Conservation (phyloP, 2,113 vertebrate genomes). For the Ailuropoda melanoleuca region DNA sequence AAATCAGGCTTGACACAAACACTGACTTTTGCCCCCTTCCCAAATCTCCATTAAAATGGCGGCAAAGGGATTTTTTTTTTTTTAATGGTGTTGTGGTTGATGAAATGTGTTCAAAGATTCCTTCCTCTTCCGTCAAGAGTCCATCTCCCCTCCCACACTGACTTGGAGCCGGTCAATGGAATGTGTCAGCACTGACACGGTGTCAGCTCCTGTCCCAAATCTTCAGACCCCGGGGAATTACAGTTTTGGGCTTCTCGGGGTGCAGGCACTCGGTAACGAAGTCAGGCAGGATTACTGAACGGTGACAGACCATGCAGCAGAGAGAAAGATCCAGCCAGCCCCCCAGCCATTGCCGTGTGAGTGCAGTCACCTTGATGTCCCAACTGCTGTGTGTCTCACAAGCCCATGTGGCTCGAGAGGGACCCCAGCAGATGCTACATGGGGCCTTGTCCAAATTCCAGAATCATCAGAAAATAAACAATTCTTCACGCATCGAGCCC, state of each 20-base stretch:
- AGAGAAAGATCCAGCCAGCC: neutral
- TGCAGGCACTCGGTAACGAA: neutral
- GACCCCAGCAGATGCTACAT: neutral
- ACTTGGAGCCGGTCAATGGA: neutral
- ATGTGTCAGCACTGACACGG: neutral
- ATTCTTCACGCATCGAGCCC: neutral
- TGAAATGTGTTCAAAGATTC: neutral
- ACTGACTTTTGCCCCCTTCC: neutral
- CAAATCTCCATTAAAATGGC: neutral
- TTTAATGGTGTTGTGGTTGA: neutral
- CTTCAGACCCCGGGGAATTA: no score
- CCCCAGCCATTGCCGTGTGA: neutral
- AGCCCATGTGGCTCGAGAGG: neutral
- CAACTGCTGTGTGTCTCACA: neutral
- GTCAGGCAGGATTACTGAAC: neutral
- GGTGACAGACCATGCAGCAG: neutral
- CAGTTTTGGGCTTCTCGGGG: neutral
- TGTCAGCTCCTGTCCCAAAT: neutral
- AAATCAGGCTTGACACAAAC: neutral
- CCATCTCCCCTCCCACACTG: neutral
- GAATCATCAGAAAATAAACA: neutral
- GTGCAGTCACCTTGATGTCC: no score
- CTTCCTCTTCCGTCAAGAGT: neutral
- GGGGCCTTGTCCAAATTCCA: neutral
- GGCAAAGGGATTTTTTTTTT: neutral